Conservation (phyloP, 2,797 vertebrate species). For the Philypnodon macrostomus region DNA sequence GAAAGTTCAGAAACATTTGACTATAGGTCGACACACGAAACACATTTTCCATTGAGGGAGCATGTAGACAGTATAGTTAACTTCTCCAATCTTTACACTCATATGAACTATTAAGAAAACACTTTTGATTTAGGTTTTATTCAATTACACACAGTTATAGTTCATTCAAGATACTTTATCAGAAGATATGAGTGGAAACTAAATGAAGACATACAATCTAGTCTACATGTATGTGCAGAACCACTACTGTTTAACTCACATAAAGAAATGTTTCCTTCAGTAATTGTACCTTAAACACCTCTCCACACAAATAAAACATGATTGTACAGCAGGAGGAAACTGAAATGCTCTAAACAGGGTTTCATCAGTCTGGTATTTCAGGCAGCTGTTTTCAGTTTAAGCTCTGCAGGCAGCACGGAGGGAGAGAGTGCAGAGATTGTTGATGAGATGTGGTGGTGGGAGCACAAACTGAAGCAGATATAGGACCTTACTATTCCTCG, state of each 20-base stretch:
- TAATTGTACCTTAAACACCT: slow-evolving; percentile 77
- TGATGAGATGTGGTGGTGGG: slow-evolving; percentile 74
- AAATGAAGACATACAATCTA: slow-evolving; percentile 13
- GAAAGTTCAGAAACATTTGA: slow-evolving; percentile 25
- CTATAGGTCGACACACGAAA: slow-evolving; percentile 32
- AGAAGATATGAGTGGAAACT: not conserved
- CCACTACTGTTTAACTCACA: slow-evolving; percentile 63
- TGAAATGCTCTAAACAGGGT: slow-evolving; percentile 69
- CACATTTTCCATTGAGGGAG: too few relatives aligned
- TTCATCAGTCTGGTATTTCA: slow-evolving; percentile 86
- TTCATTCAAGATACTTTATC: too few relatives aligned
- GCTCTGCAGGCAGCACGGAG: slow-evolving; percentile 70
- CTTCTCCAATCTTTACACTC: too few relatives aligned
- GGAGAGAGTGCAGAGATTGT: slow-evolving; percentile 66
- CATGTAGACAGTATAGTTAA: too few relatives aligned
- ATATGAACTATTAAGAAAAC: too few relatives aligned
- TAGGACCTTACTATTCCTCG: slow-evolving; percentile 65
- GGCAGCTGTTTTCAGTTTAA: slow-evolving; percentile 86
- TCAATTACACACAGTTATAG: too few relatives aligned
- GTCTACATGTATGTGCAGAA: slow-evolving; percentile 34
- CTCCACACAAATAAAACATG: slow-evolving; percentile 79
- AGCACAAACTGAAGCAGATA: slow-evolving; percentile 74
- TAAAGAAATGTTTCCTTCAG: slow-evolving; percentile 73
- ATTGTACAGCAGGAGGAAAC: slow-evolving; percentile 73
- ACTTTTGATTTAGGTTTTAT: too few relatives aligned